Conservation (phyloP, 2,797 vertebrate genomes). For the Melanotaenia boesemani region DNA sequence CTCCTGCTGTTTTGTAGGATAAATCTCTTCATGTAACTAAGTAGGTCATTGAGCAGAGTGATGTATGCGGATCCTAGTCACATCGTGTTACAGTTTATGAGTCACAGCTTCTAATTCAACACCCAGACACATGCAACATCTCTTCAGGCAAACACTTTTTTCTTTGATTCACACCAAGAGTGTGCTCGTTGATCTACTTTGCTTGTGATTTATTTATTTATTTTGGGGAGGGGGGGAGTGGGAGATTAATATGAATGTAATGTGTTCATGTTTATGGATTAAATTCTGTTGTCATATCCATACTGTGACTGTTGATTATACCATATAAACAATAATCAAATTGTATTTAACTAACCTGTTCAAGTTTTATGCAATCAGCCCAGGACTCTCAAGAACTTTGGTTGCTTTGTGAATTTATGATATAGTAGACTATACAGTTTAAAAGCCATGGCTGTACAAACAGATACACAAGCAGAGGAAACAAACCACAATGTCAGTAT, state of each 20-base stretch:
- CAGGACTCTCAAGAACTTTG: too few relatives aligned
- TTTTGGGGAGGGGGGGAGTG: neutral
- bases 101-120: slow-evolving; percentile 44
- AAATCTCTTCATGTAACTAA: slow-evolving; percentile 31
- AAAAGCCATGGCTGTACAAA: slow-evolving; percentile 10
- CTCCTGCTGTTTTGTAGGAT: slow-evolving; percentile 13
- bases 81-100: slow-evolving; percentile 46
- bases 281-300: too few relatives aligned
- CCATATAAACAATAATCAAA: too few relatives aligned
- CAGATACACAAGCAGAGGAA: neutral
- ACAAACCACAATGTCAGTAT: slow-evolving; percentile 11
- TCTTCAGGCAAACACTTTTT: slow-evolving; percentile 4
- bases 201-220: neutral
- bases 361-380: too few relatives aligned
- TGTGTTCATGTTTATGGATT: too few relatives aligned
- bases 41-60: slow-evolving; percentile 50
- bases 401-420: too few relatives aligned
- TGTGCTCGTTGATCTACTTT: neutral
- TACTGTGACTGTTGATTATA: too few relatives aligned
- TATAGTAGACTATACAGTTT: neutral
- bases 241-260: too few relatives aligned
- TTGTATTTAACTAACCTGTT: too few relatives aligned
- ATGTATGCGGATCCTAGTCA: slow-evolving; percentile 41
- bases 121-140: slow-evolving; percentile 8
- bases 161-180: neutral